These are phyloP conservation scores for Periophthalmus magnuspinnatus DNA, from an alignment of 2,797 vertebrate species.

Conservation along the genomic window DNA sequence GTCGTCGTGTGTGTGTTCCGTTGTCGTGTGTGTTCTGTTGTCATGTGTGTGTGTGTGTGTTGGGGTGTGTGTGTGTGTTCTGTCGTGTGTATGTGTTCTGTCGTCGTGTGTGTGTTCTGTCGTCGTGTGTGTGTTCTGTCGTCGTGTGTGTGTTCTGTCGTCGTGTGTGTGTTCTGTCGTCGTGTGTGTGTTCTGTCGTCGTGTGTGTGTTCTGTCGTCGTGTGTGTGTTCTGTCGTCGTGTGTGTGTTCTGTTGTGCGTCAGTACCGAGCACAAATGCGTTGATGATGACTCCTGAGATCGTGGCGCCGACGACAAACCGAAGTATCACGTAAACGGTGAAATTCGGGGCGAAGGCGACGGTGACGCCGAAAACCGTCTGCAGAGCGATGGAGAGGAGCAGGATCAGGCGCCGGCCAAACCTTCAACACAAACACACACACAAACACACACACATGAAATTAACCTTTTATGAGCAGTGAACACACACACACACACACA, in stretches of 20 bases:
- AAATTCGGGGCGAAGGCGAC: slow-evolving; percentile 83
- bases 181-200: background rate
- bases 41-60: too few species aligned
- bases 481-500: background rate
- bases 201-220: too few species aligned
- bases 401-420: slow-evolving; percentile 79
- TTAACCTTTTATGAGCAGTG: background rate
- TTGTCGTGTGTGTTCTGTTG: too few species aligned
- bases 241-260: slow-evolving; percentile 3
- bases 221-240: background rate
- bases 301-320: slow-evolving; percentile 79
- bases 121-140: too few species aligned
- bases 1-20: too few species aligned
- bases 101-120: too few species aligned
- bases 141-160: too few species aligned
- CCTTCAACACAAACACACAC: slow-evolving; percentile 63
- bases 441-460: too few species aligned
- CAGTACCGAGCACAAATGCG: slow-evolving; percentile 76
- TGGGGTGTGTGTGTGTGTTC: too few species aligned
- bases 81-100: too few species aligned
- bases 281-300: slow-evolving; percentile 82
- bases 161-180: background rate
- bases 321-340: slow-evolving; percentile 75
- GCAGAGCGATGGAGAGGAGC: slow-evolving; percentile 78
- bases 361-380: slow-evolving; percentile 75